These are phyloP conservation scores for Melanargia galathea DNA, from an alignment of 2,888 invertebrate species.

Conservation along the genomic window DNA sequence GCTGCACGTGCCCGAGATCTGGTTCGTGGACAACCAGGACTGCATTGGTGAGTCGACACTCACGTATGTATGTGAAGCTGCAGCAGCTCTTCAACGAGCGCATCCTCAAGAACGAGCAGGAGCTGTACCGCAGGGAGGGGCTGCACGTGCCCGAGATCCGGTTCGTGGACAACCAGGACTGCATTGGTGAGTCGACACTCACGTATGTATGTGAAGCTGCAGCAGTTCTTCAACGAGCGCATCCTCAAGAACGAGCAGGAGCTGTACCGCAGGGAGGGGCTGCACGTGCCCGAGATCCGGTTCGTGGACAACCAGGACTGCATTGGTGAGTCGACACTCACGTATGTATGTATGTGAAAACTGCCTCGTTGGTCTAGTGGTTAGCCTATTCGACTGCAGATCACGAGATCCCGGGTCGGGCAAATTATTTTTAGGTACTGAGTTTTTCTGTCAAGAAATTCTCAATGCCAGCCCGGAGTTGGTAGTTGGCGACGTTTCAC, in stretches of 20 bases:
- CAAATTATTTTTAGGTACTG: too few relatives aligned
- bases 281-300: constrained; percentile 95
- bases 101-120: constrained; percentile 97
- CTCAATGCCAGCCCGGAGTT: too few relatives aligned
- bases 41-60: constrained; percentile 89
- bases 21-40: constrained; percentile 98
- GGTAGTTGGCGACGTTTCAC: too few relatives aligned
- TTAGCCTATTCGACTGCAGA: too few relatives aligned
- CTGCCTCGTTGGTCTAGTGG: too few relatives aligned
- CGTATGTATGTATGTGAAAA: too few relatives aligned
- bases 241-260: constrained; percentile 97
- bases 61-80: too few relatives aligned
- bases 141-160: constrained; percentile 96
- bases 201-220: too few relatives aligned
- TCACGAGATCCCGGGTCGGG: too few relatives aligned
- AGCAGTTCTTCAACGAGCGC: constrained; percentile 99
- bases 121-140: constrained; percentile 95
- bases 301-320: constrained; percentile 99
- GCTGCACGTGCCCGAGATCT: constrained; percentile 95
- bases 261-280: constrained; percentile 94
- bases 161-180: constrained; percentile 98
- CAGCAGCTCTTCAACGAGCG: constrained; percentile 99
- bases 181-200: constrained; percentile 88
- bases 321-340: constrained; percentile 86
- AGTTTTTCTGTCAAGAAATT: too few relatives aligned